phyloP scores from a whole-genome alignment of 2,797 vertebrate species.

The Esox masquinongy region DNA sequence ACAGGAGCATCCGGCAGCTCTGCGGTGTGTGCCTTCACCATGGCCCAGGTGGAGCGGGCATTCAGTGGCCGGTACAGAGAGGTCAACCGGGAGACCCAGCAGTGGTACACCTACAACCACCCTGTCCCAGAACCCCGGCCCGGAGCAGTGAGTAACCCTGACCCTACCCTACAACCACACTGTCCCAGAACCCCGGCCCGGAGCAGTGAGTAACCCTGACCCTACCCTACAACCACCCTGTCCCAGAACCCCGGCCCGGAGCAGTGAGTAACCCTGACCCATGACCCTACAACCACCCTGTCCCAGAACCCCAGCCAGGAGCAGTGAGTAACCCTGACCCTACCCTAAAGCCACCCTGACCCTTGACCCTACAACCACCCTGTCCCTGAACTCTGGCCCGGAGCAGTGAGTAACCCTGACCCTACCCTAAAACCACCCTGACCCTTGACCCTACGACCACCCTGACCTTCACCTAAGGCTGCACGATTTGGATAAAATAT shows the following conservation, averaged over 20 bases:
- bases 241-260: conserved; percentile 87
- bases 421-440: no score
- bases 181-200: conserved; percentile 85
- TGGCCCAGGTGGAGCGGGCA: conserved; percentile 83
- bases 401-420: no score
- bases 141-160: conserved; percentile 75
- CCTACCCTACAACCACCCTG: conserved; percentile 65
- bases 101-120: conserved; percentile 90
- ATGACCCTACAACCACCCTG: conserved; percentile 64
- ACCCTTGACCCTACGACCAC: no score
- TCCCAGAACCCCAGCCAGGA: conserved; percentile 86
- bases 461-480: no score
- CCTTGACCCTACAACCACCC: no score
- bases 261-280: conserved; percentile 67
- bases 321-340: conserved; percentile 66
- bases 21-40: conserved; percentile 87
- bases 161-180: conserved; percentile 64
- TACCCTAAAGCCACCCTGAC: no score
- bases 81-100: conserved; percentile 90
- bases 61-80: conserved; percentile 88
- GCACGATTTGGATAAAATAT: no score
- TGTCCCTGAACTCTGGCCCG: neutral
- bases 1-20: conserved; percentile 82
- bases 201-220: conserved; percentile 72
- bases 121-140: conserved; percentile 84